phyloP scores from a whole-genome alignment of 2,113 vertebrate genomes.

The Phyllostomus discolor region DNA sequence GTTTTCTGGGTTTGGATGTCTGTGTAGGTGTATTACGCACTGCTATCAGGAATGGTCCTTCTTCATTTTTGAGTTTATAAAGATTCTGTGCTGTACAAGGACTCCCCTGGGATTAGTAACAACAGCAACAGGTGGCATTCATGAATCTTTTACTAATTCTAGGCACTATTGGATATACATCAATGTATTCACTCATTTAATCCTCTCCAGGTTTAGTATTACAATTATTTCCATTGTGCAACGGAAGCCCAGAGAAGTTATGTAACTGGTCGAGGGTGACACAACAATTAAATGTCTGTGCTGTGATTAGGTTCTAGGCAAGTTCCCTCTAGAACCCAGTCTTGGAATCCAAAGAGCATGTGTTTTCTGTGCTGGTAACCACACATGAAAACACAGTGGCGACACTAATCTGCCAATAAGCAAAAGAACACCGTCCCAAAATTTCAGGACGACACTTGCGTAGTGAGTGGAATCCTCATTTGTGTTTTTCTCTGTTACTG shows the following conservation, averaged over 20 bases:
- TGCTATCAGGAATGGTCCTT: background rate
- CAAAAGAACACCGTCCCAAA: background rate
- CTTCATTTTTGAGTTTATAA: background rate
- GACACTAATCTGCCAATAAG: background rate
- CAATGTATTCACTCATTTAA: background rate
- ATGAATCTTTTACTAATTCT: background rate
- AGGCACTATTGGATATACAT: background rate
- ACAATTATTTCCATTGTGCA: background rate
- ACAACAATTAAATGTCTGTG: background rate
- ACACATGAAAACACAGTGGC: background rate
- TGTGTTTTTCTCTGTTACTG: background rate
- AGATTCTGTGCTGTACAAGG: background rate
- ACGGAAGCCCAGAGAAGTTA: background rate
- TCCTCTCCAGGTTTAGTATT: background rate
- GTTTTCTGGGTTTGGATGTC: background rate
- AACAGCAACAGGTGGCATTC: background rate
- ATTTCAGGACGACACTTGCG: background rate
- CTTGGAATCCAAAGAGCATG: background rate
- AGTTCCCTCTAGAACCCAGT: background rate
- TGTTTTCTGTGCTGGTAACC: background rate
- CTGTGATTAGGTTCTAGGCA: background rate
- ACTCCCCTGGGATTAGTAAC: background rate
- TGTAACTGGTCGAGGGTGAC: background rate
- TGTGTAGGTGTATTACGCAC: background rate
- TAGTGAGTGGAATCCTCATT: background rate